Conservation (phyloP, 2,888 invertebrate genomes). For the Agrotis ipsilon region DNA sequence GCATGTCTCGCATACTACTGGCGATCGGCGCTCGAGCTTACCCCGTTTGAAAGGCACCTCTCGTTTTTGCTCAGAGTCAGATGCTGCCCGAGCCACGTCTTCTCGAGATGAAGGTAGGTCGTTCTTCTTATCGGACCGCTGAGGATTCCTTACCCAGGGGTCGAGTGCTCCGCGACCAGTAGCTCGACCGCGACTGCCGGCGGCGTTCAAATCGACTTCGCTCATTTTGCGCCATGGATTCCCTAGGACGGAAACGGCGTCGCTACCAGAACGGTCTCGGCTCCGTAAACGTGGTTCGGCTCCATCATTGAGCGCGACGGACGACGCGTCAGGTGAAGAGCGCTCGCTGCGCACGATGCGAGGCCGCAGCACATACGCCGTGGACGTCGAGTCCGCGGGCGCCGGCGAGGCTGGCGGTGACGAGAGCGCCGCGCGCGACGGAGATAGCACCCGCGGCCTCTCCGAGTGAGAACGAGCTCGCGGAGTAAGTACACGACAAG, state of each 20-base stretch:
- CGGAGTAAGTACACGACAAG: constrained; percentile 79
- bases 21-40: constrained; percentile 74
- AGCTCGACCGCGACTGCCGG: constrained; percentile 57
- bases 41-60: constrained; percentile 68
- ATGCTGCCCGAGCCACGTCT: constrained; percentile 54
- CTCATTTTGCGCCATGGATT: constrained; percentile 85
- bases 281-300: constrained; percentile 54
- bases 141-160: constrained; percentile 71
- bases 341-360: constrained; percentile 74
- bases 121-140: constrained; percentile 49
- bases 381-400: constrained; percentile 33
- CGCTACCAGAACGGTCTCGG: constrained; percentile 64
- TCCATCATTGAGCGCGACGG: constrained; percentile 62
- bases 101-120: constrained; percentile 60
- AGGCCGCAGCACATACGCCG: constrained; percentile 66
- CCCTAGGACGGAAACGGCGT: constrained; percentile 66
- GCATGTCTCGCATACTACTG: constrained; percentile 77
- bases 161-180: constrained; percentile 66
- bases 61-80: constrained; percentile 65
- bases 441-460: constrained; percentile 77
- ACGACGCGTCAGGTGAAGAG: constrained; percentile 76
- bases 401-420: constrained; percentile 37
- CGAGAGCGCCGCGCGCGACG: constrained; percentile 67
- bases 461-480: constrained; percentile 86
- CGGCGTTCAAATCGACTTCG: constrained; percentile 75